Percentiles rank a stretch among this genome's conserved stretches.
Evolutionary conservation across 2,888 invertebrate genomes (phyloP).

Genomic region (Sphecodes monilicornis): DNA sequence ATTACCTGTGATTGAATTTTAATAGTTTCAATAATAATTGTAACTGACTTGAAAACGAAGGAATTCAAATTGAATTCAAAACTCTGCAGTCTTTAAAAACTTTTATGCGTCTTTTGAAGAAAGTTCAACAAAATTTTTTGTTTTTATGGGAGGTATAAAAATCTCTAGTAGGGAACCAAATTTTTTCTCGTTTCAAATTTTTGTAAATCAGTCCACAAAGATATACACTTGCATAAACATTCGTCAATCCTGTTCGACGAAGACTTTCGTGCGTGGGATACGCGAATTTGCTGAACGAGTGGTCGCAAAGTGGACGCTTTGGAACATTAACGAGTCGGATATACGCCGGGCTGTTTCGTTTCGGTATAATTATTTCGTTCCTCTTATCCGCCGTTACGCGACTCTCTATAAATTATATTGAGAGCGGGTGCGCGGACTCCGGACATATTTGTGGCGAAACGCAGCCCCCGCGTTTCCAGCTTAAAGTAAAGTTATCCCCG

Average conservation of each 20-base stretch:
- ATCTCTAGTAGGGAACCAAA: neutral
- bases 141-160: neutral
- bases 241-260: neutral
- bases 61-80: too few species aligned
- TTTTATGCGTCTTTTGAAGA: too few species aligned
- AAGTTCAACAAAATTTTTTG: too few species aligned
- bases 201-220: neutral
- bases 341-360: conserved; percentile 25
- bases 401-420: conserved; percentile 26
- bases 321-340: conserved; percentile 52
- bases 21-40: too few species aligned
- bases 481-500: conserved; percentile 15
- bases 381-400: conserved; percentile 1
- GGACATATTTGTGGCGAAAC: conserved; percentile 8
- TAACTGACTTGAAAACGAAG: too few species aligned
- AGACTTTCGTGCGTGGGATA: conserved; percentile 39
- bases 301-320: conserved; percentile 28
- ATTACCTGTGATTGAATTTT: too few species aligned
- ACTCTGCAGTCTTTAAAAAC: too few species aligned
- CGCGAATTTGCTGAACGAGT: conserved; percentile 21
- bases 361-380: conserved; percentile 19
- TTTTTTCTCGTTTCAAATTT: neutral
- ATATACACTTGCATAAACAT: neutral
- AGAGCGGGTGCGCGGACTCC: neutral
- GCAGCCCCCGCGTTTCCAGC: neutral